Conservation (phyloP, 2,888 invertebrate genomes). For the Eilema sororculum region DNA sequence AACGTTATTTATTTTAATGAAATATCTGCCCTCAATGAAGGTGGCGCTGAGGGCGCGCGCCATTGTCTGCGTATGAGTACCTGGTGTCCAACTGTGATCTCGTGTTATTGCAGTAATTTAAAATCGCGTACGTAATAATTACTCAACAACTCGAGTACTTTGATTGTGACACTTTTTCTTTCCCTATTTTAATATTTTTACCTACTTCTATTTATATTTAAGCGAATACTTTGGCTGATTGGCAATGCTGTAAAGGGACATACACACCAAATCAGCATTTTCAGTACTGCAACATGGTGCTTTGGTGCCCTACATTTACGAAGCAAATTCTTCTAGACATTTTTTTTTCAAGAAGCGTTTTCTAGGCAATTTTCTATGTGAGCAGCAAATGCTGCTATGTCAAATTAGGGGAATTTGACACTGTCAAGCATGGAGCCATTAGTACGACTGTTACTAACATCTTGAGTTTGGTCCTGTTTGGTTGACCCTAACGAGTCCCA, state of each 20-base stretch:
- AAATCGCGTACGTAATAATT: slow-evolving; percentile 26
- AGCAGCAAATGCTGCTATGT: no score
- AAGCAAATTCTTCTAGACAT: no score
- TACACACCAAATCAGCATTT: no score
- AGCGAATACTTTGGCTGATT: not conserved
- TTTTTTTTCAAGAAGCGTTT: no score
- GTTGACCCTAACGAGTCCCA: no score
- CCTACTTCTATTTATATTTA: not conserved
- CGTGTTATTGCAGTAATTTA: slow-evolving; percentile 53
- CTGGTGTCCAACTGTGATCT: slow-evolving; percentile 57
- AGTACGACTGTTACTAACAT: no score
- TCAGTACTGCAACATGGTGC: no score
- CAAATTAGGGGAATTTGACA: no score
- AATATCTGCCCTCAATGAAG: slow-evolving; percentile 65
- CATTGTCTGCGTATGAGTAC: slow-evolving; percentile 48
- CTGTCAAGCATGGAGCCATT: no score
- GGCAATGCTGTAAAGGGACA: not conserved
- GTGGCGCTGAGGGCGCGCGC: slow-evolving; percentile 41
- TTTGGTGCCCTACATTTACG: no score
- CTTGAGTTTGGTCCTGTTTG: no score
- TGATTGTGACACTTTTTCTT: slow-evolving; percentile 9
- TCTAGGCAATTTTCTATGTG: no score
- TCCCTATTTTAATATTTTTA: slow-evolving; percentile 1
- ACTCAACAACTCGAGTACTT: slow-evolving; percentile 21
- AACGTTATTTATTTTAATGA: slow-evolving; percentile 82